A percentile compares a stretch with the other conserved stretches of the same genome.
phyloP scores from a whole-genome alignment of 2,888 invertebrate species.

The Drosophila peninsularis region DNA sequence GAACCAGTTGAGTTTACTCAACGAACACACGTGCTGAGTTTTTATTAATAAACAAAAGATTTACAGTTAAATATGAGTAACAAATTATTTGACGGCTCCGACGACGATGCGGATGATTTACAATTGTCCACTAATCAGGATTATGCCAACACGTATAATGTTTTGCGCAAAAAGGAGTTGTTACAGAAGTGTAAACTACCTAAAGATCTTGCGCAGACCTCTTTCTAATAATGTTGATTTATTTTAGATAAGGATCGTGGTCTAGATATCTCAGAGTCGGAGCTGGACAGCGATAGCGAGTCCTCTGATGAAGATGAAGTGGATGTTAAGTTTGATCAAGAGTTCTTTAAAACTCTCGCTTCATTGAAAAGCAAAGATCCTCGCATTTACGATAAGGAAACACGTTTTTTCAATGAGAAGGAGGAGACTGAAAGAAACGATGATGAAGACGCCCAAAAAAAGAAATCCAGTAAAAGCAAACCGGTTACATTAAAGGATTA shows the following conservation, averaged over 20 bases:
- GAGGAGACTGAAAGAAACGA: constrained; percentile 18
- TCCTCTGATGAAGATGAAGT: constrained; percentile 81
- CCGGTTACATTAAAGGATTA: constrained; percentile 91
- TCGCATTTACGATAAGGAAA: constrained; percentile 92
- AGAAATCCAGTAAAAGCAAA: constrained; percentile 85
- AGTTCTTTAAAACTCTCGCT: constrained; percentile 94
- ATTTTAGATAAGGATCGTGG: constrained; percentile 81
- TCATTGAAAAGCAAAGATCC: constrained; percentile 95
- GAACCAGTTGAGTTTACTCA: constrained; percentile 25
- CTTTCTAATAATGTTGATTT: constrained; percentile 3
- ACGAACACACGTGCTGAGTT: constrained; percentile 37
- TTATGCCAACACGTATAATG: constrained; percentile 93
- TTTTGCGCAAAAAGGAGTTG: constrained; percentile 94
- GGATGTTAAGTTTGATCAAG: constrained; percentile 87
- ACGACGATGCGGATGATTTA: constrained; percentile 85
- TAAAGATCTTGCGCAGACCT: neutral
- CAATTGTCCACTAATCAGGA: constrained; percentile 89
- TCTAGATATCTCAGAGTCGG: constrained; percentile 74
- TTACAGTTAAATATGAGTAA: constrained; percentile 62
- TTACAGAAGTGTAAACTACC: constrained; percentile 89
- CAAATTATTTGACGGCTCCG: constrained; percentile 83
- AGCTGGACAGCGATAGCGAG: constrained; percentile 78
- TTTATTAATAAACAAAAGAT: constrained; percentile 18
- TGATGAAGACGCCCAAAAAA: constrained; percentile 32
- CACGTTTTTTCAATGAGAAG: constrained; percentile 88